Conservation (phyloP, 2,113 vertebrate species). For the Nothoprocta pentlandii region DNA sequence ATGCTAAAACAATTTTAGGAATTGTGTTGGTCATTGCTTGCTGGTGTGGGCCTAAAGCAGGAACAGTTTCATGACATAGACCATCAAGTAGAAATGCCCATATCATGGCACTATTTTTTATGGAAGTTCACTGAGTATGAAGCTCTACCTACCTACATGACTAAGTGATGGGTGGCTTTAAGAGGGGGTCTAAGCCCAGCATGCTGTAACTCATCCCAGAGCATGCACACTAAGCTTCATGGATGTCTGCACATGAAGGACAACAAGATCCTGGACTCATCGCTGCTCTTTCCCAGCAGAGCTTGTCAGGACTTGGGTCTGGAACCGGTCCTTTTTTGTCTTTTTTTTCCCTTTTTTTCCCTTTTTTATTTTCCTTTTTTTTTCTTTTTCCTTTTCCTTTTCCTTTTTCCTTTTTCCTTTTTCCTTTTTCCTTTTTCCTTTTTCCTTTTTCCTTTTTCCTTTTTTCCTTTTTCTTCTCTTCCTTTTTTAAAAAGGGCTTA, state of each 20-base stretch:
- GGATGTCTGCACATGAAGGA: accelerated
- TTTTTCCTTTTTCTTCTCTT: too few species aligned
- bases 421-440: too few species aligned
- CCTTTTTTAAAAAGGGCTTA: not conserved
- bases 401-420: too few species aligned
- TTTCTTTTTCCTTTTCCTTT: too few species aligned
- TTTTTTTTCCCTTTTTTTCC: too few species aligned
- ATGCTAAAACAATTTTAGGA: not conserved
- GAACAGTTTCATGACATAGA: not conserved
- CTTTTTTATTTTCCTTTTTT: too few species aligned
- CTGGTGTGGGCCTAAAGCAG: not conserved
- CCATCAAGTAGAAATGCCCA: accelerated
- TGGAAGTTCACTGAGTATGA: not conserved
- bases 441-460: too few species aligned
- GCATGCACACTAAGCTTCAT: not conserved
- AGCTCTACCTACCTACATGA: not conserved
- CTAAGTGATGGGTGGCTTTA: not conserved
- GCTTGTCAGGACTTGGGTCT: not conserved
- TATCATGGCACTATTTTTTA: accelerated
- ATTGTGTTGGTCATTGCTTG: not conserved
- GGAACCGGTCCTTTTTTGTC: too few species aligned
- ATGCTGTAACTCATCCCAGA: not conserved
- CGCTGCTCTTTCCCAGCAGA: not conserved
- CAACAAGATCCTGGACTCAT: not conserved
- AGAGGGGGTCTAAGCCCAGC: not conserved